Evolutionary conservation across 2,797 vertebrate species (phyloP).

Genomic region (Darevskia nairensis): DNA sequence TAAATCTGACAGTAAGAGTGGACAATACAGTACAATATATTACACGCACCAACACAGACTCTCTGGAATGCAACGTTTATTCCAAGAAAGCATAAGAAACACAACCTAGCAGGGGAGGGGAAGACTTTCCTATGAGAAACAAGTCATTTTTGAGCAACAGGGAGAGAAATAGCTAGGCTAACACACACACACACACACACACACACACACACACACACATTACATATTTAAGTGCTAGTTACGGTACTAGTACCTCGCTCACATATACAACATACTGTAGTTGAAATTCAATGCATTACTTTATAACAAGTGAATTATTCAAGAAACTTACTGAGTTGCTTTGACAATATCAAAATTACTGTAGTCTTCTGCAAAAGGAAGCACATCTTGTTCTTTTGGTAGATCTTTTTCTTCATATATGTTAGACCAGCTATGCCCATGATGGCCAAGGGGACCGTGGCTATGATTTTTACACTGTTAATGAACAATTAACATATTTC

Average conservation of each 20-base stretch:
- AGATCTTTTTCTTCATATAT: conserved; percentile 68
- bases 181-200: no score
- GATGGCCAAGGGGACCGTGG: conserved; percentile 64
- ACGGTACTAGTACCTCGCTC: not conserved
- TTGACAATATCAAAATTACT: conserved; percentile 94
- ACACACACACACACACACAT: no score
- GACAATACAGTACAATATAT: not conserved
- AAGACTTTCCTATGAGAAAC: not conserved
- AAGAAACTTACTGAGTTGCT: conserved; percentile 90
- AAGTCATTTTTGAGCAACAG: not conserved
- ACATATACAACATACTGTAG: not conserved
- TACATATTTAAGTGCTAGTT: not conserved
- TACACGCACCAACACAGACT: not conserved
- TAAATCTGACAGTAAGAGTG: not conserved
- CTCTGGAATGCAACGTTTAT: not conserved
- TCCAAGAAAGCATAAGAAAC: not conserved
- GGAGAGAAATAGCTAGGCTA: not conserved
- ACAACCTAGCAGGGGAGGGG: not conserved
- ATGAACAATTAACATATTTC: conserved; percentile 37
- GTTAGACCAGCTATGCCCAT: conserved; percentile 31
- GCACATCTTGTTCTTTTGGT: conserved; percentile 79
- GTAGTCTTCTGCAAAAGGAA: conserved; percentile 84
- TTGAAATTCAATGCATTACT: not conserved
- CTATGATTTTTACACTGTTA: conserved; percentile 77
- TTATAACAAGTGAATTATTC: not conserved